These are phyloP conservation scores for Nomada fabriciana DNA, from an alignment of 2,888 invertebrate species.

Conservation along the genomic window DNA sequence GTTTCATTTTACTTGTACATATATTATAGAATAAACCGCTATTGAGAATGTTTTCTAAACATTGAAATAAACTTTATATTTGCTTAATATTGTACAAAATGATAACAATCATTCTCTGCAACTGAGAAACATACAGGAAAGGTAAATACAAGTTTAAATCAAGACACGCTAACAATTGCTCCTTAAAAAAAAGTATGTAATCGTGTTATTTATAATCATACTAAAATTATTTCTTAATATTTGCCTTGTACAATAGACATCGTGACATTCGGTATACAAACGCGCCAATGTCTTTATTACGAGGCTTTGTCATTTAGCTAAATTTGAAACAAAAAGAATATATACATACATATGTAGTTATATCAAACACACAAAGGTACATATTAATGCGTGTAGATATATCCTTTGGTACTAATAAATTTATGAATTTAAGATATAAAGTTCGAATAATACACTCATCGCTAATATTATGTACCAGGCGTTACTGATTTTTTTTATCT, in stretches of 20 bases:
- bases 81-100: slow-evolving; percentile 23
- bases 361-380: slow-evolving; percentile 51
- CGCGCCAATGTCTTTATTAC: slow-evolving; percentile 20
- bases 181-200: slow-evolving; percentile 28
- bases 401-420: slow-evolving; percentile 69
- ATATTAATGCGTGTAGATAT: slow-evolving; percentile 60
- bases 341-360: slow-evolving; percentile 58
- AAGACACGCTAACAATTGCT: slow-evolving; percentile 28
- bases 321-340: slow-evolving; percentile 57
- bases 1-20: slow-evolving; percentile 9
- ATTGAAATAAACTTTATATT: slow-evolving; percentile 42
- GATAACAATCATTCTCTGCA: slow-evolving; percentile 21
- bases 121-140: slow-evolving; percentile 4
- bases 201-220: slow-evolving; percentile 32
- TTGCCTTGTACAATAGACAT: slow-evolving; percentile 13
- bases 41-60: slow-evolving; percentile 12
- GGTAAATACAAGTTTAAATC: slow-evolving; percentile 16
- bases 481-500: slow-evolving; percentile 78
- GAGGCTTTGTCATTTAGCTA: slow-evolving; percentile 50
- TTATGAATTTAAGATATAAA: slow-evolving; percentile 66
- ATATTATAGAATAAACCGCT: not conserved
- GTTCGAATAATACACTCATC: slow-evolving; percentile 59
- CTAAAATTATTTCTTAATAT: slow-evolving; percentile 39
- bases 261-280: not conserved
- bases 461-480: slow-evolving; percentile 56